Evolutionary conservation across 2,113 vertebrate genomes (phyloP).

Genomic region (Epinephelus fuscoguttatus): DNA sequence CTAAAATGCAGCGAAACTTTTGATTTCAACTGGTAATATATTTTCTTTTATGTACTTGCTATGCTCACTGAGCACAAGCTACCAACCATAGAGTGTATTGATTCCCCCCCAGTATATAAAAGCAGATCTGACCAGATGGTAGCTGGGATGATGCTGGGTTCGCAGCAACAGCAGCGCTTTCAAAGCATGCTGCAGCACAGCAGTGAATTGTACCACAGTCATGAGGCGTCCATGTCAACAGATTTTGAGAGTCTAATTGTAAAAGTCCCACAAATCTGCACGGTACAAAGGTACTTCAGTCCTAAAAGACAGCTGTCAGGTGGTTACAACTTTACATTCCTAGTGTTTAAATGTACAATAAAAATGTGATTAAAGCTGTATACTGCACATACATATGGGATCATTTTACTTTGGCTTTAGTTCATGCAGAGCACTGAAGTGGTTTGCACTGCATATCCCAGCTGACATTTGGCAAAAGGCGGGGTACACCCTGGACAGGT

Average conservation of each 20-base stretch:
- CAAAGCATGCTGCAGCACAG: constrained; percentile 23
- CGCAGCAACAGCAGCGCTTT: constrained; percentile 25
- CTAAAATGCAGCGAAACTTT: constrained; percentile 22
- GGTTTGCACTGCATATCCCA: not conserved
- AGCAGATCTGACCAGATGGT: constrained; percentile 59
- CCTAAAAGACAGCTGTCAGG: not conserved
- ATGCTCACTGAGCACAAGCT: constrained; percentile 46
- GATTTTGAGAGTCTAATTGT: constrained; percentile 13
- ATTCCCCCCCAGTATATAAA: constrained; percentile 49
- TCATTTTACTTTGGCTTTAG: not conserved
- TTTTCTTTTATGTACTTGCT: constrained; percentile 57
- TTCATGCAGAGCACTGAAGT: not conserved
- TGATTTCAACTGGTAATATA: constrained; percentile 36
- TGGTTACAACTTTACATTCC: not conserved
- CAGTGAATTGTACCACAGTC: constrained; percentile 15
- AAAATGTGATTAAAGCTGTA: not conserved
- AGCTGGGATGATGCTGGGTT: constrained; percentile 27
- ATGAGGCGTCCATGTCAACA: constrained; percentile 27
- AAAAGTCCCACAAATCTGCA: not conserved
- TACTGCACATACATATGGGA: not conserved
- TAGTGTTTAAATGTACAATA: not conserved
- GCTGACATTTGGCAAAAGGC: no score
- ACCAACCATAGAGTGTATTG: constrained; percentile 58
- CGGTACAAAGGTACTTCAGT: not conserved
- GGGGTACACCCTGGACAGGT: no score